Percentiles rank a stretch among this genome's conserved stretches.
These are phyloP conservation scores for Loxodonta africana DNA, from an alignment of 2,113 vertebrate genomes.

Conservation along the genomic window DNA sequence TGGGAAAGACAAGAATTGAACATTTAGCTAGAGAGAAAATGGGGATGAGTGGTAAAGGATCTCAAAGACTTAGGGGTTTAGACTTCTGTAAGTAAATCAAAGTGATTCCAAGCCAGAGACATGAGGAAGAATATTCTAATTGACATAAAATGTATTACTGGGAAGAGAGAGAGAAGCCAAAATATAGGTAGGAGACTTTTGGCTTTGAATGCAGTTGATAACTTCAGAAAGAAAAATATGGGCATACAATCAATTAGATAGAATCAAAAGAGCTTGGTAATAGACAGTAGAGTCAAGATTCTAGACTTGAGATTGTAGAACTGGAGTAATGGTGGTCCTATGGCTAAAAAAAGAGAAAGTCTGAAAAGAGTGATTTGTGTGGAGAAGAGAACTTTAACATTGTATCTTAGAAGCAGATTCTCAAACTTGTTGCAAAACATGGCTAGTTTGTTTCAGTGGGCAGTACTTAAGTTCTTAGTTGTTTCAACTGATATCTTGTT, in stretches of 20 bases:
- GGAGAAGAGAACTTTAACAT: not conserved
- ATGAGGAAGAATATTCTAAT: not conserved
- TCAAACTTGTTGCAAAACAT: slow-evolving; percentile 8
- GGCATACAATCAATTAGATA: not conserved
- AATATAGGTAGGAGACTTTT: not conserved
- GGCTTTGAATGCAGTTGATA: slow-evolving; percentile 39
- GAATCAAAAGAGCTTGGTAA: not conserved
- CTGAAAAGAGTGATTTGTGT: not conserved
- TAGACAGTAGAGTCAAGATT: not conserved
- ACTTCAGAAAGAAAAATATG: not conserved
- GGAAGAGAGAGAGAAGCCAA: not conserved
- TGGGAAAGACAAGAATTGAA: slow-evolving; percentile 16
- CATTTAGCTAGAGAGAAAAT: slow-evolving; percentile 8
- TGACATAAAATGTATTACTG: slow-evolving; percentile 12
- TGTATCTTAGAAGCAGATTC: slow-evolving; percentile 46
- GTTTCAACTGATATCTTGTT: slow-evolving; percentile 17
- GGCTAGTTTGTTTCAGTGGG: slow-evolving; percentile 53
- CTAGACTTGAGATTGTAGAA: not conserved
- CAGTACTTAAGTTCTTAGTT: not conserved
- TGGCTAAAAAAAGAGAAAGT: slow-evolving; percentile 52
- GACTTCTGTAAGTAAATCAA: slow-evolving; percentile 40
- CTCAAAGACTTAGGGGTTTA: not conserved
- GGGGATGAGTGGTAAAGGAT: not conserved
- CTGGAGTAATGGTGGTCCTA: not conserved
- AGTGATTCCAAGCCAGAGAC: not conserved